Base-by-base conservation (phyloP, 2,113 vertebrate species). In the Rutilus rutilus region DNA sequence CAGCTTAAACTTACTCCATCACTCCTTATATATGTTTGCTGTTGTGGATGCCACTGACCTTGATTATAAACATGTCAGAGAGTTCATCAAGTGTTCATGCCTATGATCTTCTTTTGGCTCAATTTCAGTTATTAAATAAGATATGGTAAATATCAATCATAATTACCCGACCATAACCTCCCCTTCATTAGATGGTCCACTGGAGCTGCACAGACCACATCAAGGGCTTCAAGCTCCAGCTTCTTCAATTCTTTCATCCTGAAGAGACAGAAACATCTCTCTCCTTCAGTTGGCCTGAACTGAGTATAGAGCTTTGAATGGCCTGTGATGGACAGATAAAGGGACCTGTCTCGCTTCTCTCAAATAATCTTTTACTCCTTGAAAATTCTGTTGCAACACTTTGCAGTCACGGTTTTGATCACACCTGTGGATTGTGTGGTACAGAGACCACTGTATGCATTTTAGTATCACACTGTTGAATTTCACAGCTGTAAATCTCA, bases 231-330 rank as follows among this genome's bases (percentile, higher is more conserved):
- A 27, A 39, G 12, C 71, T 73, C 30, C 52, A 77, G 36, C 69
- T 50, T 59, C 67, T 86, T 57, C 77, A 52, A 57, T 14, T 39
- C 71, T 88, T 85, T 89, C 77, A 82, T 78, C 85, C 77, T 86
- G 57, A 86, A 82, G 82, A 10, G 36, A 82, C 52, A 62, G 77
- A 69, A 85, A 87, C 60, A 82, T 85, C 67, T 81, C 82, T 76
- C 47, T 84, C 36, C 25, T 57, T 33, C 45, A 52, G 81, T 80
- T 88, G 27, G 17, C 65, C 74, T 36, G 57, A 74, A 83, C 62
- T 64, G 19, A 79, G 25, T 78, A 84, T 57, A 39, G 62, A 74
- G 74, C 57, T 85, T 77, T 85, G 60, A 86, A 67, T 17, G 62
- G 47, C 67, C 30, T 78, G 73, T 83, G 87, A 62, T 25, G 21